A percentile compares a stretch with the other conserved stretches of the same genome.
Conservation (phyloP, 53 echinoderm and acorn worm genomes). For the Paelopatides confundens region DNA sequence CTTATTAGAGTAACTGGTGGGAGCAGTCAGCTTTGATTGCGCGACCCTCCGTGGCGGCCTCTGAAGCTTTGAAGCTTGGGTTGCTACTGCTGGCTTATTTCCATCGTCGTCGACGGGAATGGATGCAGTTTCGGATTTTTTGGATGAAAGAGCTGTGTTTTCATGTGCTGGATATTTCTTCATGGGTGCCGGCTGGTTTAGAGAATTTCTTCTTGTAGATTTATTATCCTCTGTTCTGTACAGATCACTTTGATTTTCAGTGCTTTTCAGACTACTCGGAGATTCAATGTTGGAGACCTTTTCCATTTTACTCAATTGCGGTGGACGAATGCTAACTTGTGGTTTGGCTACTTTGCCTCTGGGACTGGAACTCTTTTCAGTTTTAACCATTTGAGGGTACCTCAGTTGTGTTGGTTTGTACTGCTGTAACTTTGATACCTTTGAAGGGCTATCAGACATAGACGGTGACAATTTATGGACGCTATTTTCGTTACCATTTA, state of each 20-base stretch:
- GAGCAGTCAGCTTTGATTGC: conserved; percentile 11
- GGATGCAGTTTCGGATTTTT: neutral
- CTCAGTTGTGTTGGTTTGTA: neutral
- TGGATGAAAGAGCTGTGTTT: neutral
- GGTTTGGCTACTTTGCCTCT: conserved; percentile 2
- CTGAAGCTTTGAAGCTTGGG: neutral
- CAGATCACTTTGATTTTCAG: neutral
- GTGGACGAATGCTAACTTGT: neutral
- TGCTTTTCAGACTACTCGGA: neutral
- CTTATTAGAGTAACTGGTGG: neutral
- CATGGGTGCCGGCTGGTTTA: neutral
- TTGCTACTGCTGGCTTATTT: neutral
- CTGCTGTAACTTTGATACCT: conserved; percentile 10
- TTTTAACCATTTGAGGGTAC: neutral
- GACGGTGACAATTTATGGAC: neutral
- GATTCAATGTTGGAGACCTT: neutral
- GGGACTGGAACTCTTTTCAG: neutral
- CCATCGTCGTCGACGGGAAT: neutral
- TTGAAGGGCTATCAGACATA: neutral
- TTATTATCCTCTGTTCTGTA: neutral
- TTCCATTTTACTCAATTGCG: neutral
- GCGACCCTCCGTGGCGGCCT: neutral
- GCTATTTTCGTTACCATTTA: neutral
- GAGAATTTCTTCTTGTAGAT: neutral
- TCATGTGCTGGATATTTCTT: neutral